A percentile compares a stretch with the other conserved stretches of the same genome.
Evolutionary conservation across 2,113 vertebrate genomes (phyloP).

Genomic region (Cisticola juncidis): DNA sequence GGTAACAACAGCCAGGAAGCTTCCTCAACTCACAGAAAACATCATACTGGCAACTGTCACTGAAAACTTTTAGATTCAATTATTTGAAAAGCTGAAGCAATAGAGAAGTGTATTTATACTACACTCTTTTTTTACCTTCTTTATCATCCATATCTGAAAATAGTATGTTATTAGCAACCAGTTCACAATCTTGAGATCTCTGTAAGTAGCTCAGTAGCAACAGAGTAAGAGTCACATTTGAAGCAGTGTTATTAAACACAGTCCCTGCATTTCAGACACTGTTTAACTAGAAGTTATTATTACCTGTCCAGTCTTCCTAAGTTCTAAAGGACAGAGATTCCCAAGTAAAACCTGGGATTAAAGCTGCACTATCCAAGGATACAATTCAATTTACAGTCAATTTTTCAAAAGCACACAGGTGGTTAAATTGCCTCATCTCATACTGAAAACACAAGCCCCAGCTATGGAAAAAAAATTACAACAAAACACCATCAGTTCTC

Average conservation of each 20-base stretch:
- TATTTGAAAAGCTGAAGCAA: background rate
- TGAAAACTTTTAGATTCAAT: background rate
- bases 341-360: background rate
- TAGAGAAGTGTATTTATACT: background rate
- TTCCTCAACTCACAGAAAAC: background rate
- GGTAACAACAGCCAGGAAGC: background rate
- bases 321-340: background rate
- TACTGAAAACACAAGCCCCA: background rate
- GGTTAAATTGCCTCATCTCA: background rate
- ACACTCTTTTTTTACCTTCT: background rate
- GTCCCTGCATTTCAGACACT: background rate
- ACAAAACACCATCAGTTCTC: background rate
- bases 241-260: background rate
- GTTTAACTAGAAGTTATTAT: background rate
- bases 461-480: background rate
- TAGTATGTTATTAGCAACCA: background rate
- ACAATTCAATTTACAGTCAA: background rate
- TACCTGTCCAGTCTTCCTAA: background rate
- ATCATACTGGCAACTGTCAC: background rate
- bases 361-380: background rate
- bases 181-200: background rate
- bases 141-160: background rate
- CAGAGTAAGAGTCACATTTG: background rate
- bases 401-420: background rate
- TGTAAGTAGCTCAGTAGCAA: background rate